These are phyloP conservation scores for Penaeus chinensis DNA, from an alignment of 1,140 invertebrate species.

Conservation along the genomic window DNA sequence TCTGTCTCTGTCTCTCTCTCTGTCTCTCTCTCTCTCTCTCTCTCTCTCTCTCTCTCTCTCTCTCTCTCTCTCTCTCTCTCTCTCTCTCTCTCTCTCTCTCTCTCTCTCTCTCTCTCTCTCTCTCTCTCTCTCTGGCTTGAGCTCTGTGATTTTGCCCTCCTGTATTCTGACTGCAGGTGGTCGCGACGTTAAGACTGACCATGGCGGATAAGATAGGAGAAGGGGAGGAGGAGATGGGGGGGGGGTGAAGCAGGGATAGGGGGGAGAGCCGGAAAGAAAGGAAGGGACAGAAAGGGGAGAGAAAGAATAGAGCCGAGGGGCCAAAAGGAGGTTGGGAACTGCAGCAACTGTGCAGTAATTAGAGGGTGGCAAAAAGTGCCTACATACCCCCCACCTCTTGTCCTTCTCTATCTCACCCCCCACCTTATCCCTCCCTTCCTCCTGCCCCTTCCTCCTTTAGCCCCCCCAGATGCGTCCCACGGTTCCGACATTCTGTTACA, in stretches of 20 bases:
- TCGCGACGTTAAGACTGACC: conserved; percentile 48
- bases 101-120: too few relatives aligned
- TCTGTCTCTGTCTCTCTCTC: too few relatives aligned
- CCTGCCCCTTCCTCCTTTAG: background rate
- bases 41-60: too few relatives aligned
- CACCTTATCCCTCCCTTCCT: conserved; percentile 1
- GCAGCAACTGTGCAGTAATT: conserved; percentile 50
- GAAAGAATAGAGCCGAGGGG: background rate
- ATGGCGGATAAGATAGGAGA: conserved; percentile 30
- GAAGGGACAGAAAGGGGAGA: background rate
- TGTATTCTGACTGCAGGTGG: conserved; percentile 56
- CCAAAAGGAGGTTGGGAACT: conserved; percentile 26
- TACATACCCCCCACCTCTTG: conserved; percentile 10
- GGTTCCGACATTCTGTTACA: too few relatives aligned
- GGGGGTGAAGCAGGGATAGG: conserved; percentile 20
- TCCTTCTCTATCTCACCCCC: background rate
- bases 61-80: too few relatives aligned
- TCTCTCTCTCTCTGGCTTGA: background rate
- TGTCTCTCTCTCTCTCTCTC: too few relatives aligned
- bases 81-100: too few relatives aligned
- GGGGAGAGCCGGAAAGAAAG: background rate
- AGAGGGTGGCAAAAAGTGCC: conserved; percentile 40
- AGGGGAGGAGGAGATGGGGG: background rate
- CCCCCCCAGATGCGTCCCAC: background rate
- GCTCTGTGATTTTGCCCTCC: conserved; percentile 3